A percentile compares a stretch with the other conserved stretches of the same genome.
Conservation (phyloP, 1,140 invertebrate genomes). For the Ganaspis sp. region DNA sequence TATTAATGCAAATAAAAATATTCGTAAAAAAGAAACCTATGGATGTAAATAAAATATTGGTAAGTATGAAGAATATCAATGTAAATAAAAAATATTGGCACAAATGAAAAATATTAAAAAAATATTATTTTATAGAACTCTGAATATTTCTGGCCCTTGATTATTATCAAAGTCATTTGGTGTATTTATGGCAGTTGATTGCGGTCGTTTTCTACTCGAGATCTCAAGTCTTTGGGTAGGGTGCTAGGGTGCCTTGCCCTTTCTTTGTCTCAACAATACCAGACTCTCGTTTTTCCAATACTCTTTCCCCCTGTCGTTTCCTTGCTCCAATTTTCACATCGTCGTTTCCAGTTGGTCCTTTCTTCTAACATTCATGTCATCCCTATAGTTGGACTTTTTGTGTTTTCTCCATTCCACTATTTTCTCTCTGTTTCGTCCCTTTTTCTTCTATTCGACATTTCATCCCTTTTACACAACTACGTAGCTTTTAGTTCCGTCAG, state of each 20-base stretch:
- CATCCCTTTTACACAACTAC: constrained; percentile 29
- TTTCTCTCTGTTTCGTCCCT: constrained; percentile 9
- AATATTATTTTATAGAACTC: not conserved
- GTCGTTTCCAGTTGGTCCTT: constrained; percentile 29
- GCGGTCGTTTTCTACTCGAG: constrained; percentile 32
- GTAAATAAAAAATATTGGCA: too few species aligned
- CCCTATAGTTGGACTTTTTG: not conserved
- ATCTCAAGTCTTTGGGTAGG: constrained; percentile 17
- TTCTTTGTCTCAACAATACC: constrained; percentile 40
- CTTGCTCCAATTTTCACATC: not conserved
- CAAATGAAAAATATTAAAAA: too few species aligned
- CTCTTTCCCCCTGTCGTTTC: constrained; percentile 20
- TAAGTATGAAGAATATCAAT: too few species aligned
- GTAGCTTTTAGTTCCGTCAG: constrained; percentile 23
- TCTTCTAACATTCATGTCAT: constrained; percentile 2
- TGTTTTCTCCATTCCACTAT: too few species aligned
- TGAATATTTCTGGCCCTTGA: constrained; percentile 22
- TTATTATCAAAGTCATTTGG: constrained; percentile 37
- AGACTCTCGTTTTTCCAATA: constrained; percentile 39
- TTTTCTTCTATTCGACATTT: not conserved
- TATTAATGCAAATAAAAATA: too few species aligned
- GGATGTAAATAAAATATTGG: too few species aligned
- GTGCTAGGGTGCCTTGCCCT: constrained; percentile 15
- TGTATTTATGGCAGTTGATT: constrained; percentile 36
- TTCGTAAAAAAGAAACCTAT: too few species aligned